Evolutionary conservation across 2,888 invertebrate genomes (phyloP), one percentile per base, ranked within the genome.

Genomic region (Epinotia ramella): DNA sequence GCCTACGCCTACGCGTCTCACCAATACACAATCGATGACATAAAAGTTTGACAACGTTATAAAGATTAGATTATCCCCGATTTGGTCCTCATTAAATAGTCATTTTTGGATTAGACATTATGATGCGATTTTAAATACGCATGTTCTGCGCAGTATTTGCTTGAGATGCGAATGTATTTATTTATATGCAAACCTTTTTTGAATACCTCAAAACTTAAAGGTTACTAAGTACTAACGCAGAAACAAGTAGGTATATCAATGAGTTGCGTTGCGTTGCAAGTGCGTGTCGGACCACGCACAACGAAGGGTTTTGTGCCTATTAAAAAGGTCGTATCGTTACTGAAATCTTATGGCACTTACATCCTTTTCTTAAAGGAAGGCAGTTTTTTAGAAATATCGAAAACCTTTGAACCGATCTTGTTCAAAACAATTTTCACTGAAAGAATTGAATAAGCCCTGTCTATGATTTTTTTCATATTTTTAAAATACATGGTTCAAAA

Each of bases 1-100:
- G 84, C 89, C 88, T 85, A 84, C 87, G 78, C 81, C 1, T 20
- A 20, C n/a, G n/a, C n/a, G 79, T n/a, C 57, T 60, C 53, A 57
- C 78, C 77, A 82, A 82, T 81, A 79, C 77, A 81, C 82, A 82
- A 81, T 82, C 78, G 76, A 76, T 78, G 76, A 78, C 73, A 79
- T 76, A 78, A 78, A 80, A 72, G 44, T 67, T 72, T 57, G 62
- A 72, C 76, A 76, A 56, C 76, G 67, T 67, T 53, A 46, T 62
- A 69, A 69, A 18, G 62, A 76, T 76, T 63, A 62, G 63, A 76
- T 76, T 63, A 72, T 66, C 62, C 53, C 46, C 44, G 28, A 72
- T 67, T 62, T 76, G 70, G 65, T 78, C 73, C 71, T 80, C 79
- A 83, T 82, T 78, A 82, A 80, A 82, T 62, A 73, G 49, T 77